Percentiles rank a stretch among this genome's conserved stretches.
These are phyloP conservation scores for Liasis olivaceus DNA, from an alignment of 2,797 vertebrate species.

Conservation along the genomic window DNA sequence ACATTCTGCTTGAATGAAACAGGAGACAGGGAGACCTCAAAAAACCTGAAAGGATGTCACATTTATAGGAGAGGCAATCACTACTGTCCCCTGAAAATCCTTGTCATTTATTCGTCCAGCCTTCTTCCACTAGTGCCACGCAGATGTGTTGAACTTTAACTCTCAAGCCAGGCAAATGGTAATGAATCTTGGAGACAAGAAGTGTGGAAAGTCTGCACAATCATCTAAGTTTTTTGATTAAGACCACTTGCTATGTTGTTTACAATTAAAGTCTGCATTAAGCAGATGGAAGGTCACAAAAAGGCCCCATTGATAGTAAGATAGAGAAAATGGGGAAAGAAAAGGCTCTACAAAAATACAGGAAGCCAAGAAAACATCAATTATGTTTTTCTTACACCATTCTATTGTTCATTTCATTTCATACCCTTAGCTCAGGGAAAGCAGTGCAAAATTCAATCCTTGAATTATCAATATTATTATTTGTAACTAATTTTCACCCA, in stretches of 20 bases:
- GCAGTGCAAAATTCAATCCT: conserved; percentile 7
- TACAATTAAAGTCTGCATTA: neutral
- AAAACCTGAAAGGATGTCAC: neutral
- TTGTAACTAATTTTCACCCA: neutral
- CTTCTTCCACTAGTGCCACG: neutral
- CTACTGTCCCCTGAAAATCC: neutral
- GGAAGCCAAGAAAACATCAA: neutral
- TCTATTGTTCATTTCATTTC: neutral
- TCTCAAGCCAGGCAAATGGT: neutral
- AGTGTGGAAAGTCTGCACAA: neutral
- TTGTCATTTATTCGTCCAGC: neutral
- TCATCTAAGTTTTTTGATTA: neutral
- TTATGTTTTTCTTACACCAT: neutral
- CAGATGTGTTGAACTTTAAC: neutral
- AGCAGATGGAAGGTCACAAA: neutral
- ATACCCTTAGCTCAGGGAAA: neutral
- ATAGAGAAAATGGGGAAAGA: neutral
- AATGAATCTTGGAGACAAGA: no score
- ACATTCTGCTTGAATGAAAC: neutral
- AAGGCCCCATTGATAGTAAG: neutral
- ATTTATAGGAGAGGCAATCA: neutral
- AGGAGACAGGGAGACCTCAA: neutral
- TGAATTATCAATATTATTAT: neutral
- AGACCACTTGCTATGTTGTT: neutral
- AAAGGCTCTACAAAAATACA: neutral